Conservation (phyloP, 1,140 invertebrate species). For the Hydropsyche tenuis region DNA sequence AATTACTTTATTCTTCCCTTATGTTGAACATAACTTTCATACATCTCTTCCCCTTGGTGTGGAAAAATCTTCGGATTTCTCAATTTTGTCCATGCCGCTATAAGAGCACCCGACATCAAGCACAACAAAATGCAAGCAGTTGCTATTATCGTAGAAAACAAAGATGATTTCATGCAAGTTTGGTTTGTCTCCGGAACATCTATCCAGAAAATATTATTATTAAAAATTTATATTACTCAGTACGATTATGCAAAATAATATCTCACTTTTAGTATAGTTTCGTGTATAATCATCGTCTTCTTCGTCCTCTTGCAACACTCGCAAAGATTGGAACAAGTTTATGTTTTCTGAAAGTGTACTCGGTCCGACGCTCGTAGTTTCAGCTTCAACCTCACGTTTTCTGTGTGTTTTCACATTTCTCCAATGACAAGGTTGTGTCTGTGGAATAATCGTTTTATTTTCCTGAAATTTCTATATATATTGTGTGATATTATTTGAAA, state of each 20-base stretch:
- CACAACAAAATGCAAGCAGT: constrained; percentile 72
- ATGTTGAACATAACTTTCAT: constrained; percentile 73
- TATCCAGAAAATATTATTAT: constrained; percentile 44
- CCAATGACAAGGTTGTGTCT: constrained; percentile 94
- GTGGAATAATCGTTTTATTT: constrained; percentile 26
- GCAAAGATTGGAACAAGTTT: constrained; percentile 85
- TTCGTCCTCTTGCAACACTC: constrained; percentile 87
- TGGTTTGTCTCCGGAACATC: constrained; percentile 60
- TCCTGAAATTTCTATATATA: not conserved
- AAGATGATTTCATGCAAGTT: constrained; percentile 78
- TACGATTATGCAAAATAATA: constrained; percentile 22
- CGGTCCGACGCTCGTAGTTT: constrained; percentile 53
- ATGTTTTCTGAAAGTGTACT: constrained; percentile 80
- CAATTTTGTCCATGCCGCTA: constrained; percentile 75
- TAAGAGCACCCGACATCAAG: constrained; percentile 71
- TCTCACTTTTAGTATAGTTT: constrained; percentile 42
- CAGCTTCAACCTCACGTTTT: constrained; percentile 65
- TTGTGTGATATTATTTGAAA: not conserved
- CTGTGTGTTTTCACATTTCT: constrained; percentile 81
- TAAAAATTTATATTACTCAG: not conserved
- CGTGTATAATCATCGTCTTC: constrained; percentile 66
- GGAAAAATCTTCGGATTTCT: constrained; percentile 62
- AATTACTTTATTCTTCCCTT: constrained; percentile 73
- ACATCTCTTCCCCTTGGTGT: constrained; percentile 61
- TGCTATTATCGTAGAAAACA: constrained; percentile 76